Evolutionary conservation across 2,888 invertebrate species (phyloP).

Genomic region (Aromia moschata): DNA sequence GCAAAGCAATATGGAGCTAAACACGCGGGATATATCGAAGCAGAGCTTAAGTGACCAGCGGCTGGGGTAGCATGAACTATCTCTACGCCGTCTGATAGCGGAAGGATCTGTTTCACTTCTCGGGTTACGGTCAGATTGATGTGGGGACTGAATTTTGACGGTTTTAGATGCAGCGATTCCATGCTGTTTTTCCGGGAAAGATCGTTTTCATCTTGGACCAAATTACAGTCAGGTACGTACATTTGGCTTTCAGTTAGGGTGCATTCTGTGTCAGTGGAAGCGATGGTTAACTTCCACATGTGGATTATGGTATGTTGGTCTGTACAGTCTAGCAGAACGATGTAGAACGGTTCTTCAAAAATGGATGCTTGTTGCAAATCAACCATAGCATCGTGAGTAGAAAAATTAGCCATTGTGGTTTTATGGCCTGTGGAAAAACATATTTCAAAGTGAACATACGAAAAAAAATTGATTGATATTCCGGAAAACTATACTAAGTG

Average conservation of each 20-base stretch:
- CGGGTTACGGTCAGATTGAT: slow-evolving; percentile 89
- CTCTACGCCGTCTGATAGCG: slow-evolving; percentile 89
- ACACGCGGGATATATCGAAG: slow-evolving; percentile 99
- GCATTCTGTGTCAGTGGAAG: slow-evolving; percentile 68
- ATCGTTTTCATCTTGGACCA: slow-evolving; percentile 85
- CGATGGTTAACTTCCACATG: slow-evolving; percentile 95
- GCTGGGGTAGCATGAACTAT: slow-evolving; percentile 94
- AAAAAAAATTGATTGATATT: too few relatives aligned
- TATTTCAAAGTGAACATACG: too few relatives aligned
- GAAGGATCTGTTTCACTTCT: slow-evolving; percentile 89
- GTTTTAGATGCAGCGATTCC: slow-evolving; percentile 62
- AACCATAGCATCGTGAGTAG: slow-evolving; percentile 85
- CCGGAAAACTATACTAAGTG: too few relatives aligned
- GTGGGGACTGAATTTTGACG: slow-evolving; percentile 69
- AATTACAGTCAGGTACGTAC: slow-evolving; percentile 88
- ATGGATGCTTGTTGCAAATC: slow-evolving; percentile 86
- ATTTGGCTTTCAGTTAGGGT: slow-evolving; percentile 77
- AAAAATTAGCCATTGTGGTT: slow-evolving; percentile 49
- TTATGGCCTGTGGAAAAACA: slow-evolving; percentile 48
- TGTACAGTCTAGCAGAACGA: slow-evolving; percentile 90
- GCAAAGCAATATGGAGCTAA: slow-evolving; percentile 96
- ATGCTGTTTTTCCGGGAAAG: slow-evolving; percentile 60
- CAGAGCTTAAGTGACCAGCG: slow-evolving; percentile 96
- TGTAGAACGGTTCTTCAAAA: slow-evolving; percentile 95
- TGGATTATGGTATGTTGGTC: slow-evolving; percentile 86